phyloP scores from a whole-genome alignment of 2,888 invertebrate species.

The Nomada ruficornis region DNA sequence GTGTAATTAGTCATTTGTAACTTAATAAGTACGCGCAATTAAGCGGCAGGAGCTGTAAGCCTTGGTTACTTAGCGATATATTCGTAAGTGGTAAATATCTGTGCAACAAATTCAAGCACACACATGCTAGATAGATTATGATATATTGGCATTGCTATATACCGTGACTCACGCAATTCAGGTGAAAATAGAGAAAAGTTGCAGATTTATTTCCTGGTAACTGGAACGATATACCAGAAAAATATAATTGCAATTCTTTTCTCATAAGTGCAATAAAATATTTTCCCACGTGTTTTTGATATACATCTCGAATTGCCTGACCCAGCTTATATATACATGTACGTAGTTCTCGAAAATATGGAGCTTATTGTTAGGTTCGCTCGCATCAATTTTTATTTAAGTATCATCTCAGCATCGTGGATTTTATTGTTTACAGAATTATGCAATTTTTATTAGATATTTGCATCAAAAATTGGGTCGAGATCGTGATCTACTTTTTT shows the following conservation, averaged over 20 bases:
- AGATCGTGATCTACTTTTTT: background rate
- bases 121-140: background rate
- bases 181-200: too few species aligned
- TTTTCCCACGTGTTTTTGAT: too few species aligned
- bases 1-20: too few species aligned
- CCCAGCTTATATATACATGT: background rate
- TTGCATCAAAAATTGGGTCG: constrained; percentile 22
- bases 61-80: background rate
- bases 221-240: too few species aligned
- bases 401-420: constrained; percentile 8
- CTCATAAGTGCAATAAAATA: too few species aligned
- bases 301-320: too few species aligned
- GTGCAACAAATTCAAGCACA: constrained; percentile 2
- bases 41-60: background rate
- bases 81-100: constrained; percentile 22
- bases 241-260: too few species aligned
- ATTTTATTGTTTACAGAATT: background rate
- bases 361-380: constrained; percentile 19
- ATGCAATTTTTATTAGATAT: constrained; percentile 2
- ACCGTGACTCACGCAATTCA: too few species aligned
- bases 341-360: background rate
- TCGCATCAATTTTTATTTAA: constrained; percentile 16
- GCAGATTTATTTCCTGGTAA: too few species aligned
- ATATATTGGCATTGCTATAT: background rate
- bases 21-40: background rate